Conservation (phyloP, 2,113 vertebrate genomes). For the Tupaia tana region DNA sequence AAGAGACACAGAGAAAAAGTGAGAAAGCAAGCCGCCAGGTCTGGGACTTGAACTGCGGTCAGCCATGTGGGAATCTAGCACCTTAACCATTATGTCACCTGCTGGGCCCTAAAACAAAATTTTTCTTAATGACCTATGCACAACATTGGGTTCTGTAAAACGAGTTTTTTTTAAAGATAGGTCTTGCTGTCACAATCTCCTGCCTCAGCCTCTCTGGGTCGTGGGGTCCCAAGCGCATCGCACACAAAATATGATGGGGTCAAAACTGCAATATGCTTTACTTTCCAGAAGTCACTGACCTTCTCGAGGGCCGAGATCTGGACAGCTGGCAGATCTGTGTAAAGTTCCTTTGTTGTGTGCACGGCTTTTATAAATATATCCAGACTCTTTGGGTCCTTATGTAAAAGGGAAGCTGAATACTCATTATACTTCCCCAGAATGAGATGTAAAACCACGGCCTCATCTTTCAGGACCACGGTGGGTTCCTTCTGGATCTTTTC, state of each 20-base stretch:
- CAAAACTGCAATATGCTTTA: not conserved
- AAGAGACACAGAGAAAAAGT: too few relatives aligned
- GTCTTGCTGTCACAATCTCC: too few relatives aligned
- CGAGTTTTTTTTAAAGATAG: not conserved
- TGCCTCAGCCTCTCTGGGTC: too few relatives aligned
- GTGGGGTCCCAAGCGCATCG: too few relatives aligned
- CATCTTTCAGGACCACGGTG: conserved; percentile 87
- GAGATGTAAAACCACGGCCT: conserved; percentile 89
- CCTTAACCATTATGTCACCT: too few relatives aligned
- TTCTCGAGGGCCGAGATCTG: conserved; percentile 94
- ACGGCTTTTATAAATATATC: conserved; percentile 92
- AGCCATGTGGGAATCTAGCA: too few relatives aligned
- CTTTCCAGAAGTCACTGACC: conserved; percentile 84
- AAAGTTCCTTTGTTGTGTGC: conserved; percentile 84
- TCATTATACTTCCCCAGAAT: conserved; percentile 92
- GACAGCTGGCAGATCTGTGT: conserved; percentile 85
- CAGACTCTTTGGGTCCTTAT: conserved; percentile 87
- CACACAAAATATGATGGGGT: too few relatives aligned
- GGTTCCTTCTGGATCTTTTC: conserved; percentile 87
- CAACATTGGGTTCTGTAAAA: not conserved
- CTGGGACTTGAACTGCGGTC: too few relatives aligned
- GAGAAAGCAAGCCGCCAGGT: too few relatives aligned
- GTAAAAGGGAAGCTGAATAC: conserved; percentile 90
- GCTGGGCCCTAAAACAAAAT: not conserved
- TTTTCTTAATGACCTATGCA: not conserved